phyloP scores from a whole-genome alignment of 2,888 invertebrate genomes.

The Pseudococcus viburni region DNA sequence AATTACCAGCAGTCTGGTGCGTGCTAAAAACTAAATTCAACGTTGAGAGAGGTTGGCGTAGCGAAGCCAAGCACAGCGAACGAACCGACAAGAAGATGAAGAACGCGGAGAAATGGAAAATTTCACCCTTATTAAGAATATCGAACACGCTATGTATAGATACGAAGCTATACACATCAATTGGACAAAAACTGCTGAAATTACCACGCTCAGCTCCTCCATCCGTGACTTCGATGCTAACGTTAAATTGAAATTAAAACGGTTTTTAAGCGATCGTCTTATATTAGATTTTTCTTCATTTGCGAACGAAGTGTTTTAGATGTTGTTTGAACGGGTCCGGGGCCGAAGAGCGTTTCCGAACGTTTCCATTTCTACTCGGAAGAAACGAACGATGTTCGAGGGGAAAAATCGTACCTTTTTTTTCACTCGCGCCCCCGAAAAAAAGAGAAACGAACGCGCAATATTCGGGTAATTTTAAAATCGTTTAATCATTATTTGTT shows the following conservation, averaged over 20 bases:
- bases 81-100: not conserved
- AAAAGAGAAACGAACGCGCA: not conserved
- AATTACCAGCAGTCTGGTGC: conserved; percentile 37
- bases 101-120: not conserved
- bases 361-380: not conserved
- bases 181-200: not conserved
- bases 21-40: conserved; percentile 23
- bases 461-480: conserved; percentile 43
- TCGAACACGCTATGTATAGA: too few relatives aligned
- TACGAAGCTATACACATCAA: not conserved
- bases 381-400: not conserved
- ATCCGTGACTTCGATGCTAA: not conserved
- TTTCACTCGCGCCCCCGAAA: not conserved
- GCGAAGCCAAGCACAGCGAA: not conserved
- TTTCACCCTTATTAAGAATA: not conserved
- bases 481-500: conserved; percentile 57
- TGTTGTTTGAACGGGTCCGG: too few relatives aligned
- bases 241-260: conserved; percentile 16
- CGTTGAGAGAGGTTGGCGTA: not conserved
- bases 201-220: not conserved
- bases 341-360: not conserved
- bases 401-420: not conserved
- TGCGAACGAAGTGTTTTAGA: not conserved
- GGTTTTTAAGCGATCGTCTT: conserved; percentile 6
- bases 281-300: conserved; percentile 5